These are phyloP conservation scores for Hirtodrosophila cameraria DNA, from an alignment of 2,888 invertebrate species.

Conservation along the genomic window DNA sequence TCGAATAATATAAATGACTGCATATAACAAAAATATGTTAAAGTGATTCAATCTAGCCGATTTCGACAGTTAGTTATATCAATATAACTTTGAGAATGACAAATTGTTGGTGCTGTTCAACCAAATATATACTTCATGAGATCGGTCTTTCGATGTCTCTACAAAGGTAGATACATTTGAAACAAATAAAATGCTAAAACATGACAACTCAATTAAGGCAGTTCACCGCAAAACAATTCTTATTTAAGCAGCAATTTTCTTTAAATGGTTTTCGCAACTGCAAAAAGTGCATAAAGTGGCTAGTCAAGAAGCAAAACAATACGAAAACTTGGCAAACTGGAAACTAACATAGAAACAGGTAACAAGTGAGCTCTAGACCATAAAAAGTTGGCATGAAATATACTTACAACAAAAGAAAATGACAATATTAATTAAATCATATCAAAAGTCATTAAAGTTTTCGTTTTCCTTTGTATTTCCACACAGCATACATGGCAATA, in stretches of 20 bases:
- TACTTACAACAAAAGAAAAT: constrained; percentile 15
- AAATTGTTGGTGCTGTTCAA: too few relatives aligned
- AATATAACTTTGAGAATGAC: too few relatives aligned
- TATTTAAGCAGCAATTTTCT: constrained; percentile 1
- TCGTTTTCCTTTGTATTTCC: constrained; percentile 7
- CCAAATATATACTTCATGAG: too few relatives aligned
- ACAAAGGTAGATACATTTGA: too few relatives aligned
- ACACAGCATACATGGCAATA: constrained; percentile 14
- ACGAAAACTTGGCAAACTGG: neutral
- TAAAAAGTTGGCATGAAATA: neutral
- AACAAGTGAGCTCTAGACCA: neutral
- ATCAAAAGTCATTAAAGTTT: constrained; percentile 38
- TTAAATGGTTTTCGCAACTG: neutral
- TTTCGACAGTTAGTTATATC: too few relatives aligned
- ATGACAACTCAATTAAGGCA: neutral
- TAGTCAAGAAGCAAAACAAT: neutral
- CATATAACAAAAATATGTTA: too few relatives aligned
- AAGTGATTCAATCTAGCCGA: too few relatives aligned
- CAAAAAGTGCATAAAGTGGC: neutral
- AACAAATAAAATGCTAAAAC: too few relatives aligned
- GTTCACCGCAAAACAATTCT: neutral
- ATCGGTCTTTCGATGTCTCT: too few relatives aligned
- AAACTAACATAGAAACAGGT: neutral
- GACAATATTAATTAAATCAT: constrained; percentile 42
- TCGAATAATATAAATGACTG: too few relatives aligned